Percentiles rank a stretch among this genome's conserved stretches.
phyloP scores from a whole-genome alignment of 2,888 invertebrate species.

The Ornithoptera alexandrae region DNA sequence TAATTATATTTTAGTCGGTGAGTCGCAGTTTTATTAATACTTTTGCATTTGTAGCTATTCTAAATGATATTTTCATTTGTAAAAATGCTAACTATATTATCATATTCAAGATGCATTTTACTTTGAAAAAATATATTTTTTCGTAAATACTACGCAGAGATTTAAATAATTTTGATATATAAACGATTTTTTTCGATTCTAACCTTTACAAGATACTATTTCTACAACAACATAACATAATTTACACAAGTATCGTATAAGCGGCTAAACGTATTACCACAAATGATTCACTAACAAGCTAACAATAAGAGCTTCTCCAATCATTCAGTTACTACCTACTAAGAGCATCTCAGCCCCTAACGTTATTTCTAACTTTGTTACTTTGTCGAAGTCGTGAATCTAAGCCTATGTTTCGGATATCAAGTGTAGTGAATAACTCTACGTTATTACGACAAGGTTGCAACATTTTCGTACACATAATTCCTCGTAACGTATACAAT shows the following conservation, averaged over 20 bases:
- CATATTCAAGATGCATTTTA: no score
- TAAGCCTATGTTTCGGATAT: conserved; percentile 7
- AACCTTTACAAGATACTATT: no score
- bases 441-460: conserved; percentile 57
- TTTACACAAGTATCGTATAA: conserved; percentile 52
- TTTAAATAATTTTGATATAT: no score
- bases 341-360: conserved; percentile 23
- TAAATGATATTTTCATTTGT: not conserved
- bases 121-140: no score
- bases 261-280: conserved; percentile 61
- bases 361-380: conserved; percentile 41
- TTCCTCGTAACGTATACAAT: conserved; percentile 71
- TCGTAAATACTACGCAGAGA: no score
- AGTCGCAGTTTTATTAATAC: conserved; percentile 10
- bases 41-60: not conserved
- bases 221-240: conserved; percentile 45
- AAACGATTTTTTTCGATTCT: no score
- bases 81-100: no score
- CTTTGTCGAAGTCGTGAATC: conserved; percentile 56
- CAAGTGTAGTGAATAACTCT: conserved; percentile 36
- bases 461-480: conserved; percentile 53
- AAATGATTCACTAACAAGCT: conserved; percentile 74
- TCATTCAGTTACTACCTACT: conserved; percentile 50
- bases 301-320: conserved; percentile 74
- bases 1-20: conserved; percentile 59